Conservation (phyloP, 2,888 invertebrate genomes). For the Drosophila ochracea region DNA sequence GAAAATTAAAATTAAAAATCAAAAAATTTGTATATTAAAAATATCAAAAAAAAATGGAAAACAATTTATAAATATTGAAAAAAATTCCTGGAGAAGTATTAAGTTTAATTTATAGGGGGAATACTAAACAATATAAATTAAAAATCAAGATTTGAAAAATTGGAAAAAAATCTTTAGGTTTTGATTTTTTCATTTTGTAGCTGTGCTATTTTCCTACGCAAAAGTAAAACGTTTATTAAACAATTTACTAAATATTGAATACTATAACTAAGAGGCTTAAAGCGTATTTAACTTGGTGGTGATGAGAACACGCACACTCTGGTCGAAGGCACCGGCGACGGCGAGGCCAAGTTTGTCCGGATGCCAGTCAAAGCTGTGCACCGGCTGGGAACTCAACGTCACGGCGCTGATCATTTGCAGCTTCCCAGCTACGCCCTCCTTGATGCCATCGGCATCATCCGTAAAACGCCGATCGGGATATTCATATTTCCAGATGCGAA, state of each 20-base stretch:
- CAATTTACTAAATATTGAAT: slow-evolving; percentile 8
- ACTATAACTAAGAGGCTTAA: slow-evolving; percentile 28
- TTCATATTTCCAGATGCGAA: slow-evolving; percentile 97
- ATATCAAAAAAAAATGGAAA: no score
- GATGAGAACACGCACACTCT: slow-evolving; percentile 93
- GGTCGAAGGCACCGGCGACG: slow-evolving; percentile 96
- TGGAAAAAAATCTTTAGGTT: background rate
- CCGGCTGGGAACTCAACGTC: slow-evolving; percentile 93
- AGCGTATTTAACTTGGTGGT: slow-evolving; percentile 94
- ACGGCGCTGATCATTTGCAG: slow-evolving; percentile 92
- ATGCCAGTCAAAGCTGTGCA: slow-evolving; percentile 96
- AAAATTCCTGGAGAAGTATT: background rate
- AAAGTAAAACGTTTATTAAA: slow-evolving; percentile 24
- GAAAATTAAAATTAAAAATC: background rate
- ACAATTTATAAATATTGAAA: background rate
- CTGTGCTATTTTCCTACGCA: background rate
- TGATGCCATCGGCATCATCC: slow-evolving; percentile 90
- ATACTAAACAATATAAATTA: background rate
- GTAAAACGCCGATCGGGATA: slow-evolving; percentile 92
- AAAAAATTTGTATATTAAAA: background rate
- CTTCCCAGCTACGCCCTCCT: slow-evolving; percentile 91
- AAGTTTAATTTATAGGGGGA: background rate
- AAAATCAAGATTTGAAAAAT: background rate
- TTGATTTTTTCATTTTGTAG: background rate
- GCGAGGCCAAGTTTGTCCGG: slow-evolving; percentile 94